Evolutionary conservation across 1,140 invertebrate species (phyloP), one percentile per base, ranked within the genome.

Genomic region (Elymnias hypermnestra): DNA sequence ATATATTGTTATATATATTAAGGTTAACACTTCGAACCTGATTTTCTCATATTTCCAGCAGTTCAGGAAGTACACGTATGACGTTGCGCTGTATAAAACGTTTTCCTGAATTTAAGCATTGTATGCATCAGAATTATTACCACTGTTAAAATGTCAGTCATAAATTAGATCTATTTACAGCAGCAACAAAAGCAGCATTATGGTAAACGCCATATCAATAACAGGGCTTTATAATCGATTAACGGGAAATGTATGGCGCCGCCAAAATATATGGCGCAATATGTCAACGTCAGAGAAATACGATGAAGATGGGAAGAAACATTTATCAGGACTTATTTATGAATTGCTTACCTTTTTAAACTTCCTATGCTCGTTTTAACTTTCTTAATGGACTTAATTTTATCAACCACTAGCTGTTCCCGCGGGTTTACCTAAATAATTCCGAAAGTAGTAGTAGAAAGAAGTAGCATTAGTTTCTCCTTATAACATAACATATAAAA

Each of bases 211-310:
- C 33, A 52, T 56, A 56, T 51, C 48, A 52, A 51, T 56, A 56
- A 47, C 48, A 53, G 9, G 41, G 50, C 57, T 54, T 57, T 57
- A 64, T 60, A 58, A 56, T 65, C 57, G 62, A 65, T 58, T 65
- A 58, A 48, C 49, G 57, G 22, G 31, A 25, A 35, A 52, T 40
- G 37, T 39, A 40, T 33, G 40, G 49, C 36, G 46, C 38, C 36
- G 48, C 14, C 46, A 35, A 56, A 53, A 61, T 56, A 57, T 61
- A 58, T 47, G 25, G 49, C 36, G 21, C 46, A 43, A 61, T 65
- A 50, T 57, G 62, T 61, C 58, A 58, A 47, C 41, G 58, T 65
- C 58, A 65, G 5, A 56, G 54, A 43, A 63, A 53, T 39, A 56
- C 54, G 52, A 26, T 42, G 28, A 55, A 53, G 62, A 61, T 54